Evolutionary conservation across 2,888 invertebrate species (phyloP), one percentile per base, ranked within the genome.

Genomic region (Ischnura elegans): DNA sequence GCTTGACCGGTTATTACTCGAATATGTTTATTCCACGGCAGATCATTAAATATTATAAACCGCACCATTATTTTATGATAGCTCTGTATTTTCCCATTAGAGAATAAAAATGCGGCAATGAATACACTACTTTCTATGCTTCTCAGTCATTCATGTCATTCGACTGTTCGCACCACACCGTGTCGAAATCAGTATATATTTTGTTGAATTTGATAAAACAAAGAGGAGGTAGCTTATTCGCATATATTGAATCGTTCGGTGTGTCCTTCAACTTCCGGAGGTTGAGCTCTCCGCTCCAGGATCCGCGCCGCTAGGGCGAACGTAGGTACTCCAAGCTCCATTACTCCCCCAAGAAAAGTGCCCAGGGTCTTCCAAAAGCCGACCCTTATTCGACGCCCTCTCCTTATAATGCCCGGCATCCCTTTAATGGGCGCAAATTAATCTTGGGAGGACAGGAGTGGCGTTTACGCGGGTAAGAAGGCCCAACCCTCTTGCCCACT

Each of bases 341-440:
- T 51, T 19, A 36, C 36, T 13, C 2, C 29, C 76, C 76, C 6
- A 21, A n/a, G n/a, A n/a, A 29, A 10, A 36, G n/a, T 76, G 76
- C 76, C 76, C 76, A 76, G 76, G 36, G 76, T 76, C 76, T 61
- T 61, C 61, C 16, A 10, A 10, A 6, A n/a, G n/a, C 61, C 29
- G 36, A 10, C 76, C 76, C 76, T 76, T 36, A 36, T 76, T 36
- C 61, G 6, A 61, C 61, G 76, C 13, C 36, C 76, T 36, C 36
- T 16, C 76, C 76, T 36, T 13, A 36, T 76, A n/a, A 36, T 36
- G 29, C 76, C 76, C 76, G 29, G 76, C 76, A 76, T 76, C 36
- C 13, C 76, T 76, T 76, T 76, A 76, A 76, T 76, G 76, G 76
- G 76, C 36, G 76, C 76, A 76, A 76, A 76, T 76, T 76, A 76